A percentile compares a stretch with the other conserved stretches of the same genome.
Conservation (phyloP, 2,797 vertebrate species). For the Hydrocynus forskahlii region DNA sequence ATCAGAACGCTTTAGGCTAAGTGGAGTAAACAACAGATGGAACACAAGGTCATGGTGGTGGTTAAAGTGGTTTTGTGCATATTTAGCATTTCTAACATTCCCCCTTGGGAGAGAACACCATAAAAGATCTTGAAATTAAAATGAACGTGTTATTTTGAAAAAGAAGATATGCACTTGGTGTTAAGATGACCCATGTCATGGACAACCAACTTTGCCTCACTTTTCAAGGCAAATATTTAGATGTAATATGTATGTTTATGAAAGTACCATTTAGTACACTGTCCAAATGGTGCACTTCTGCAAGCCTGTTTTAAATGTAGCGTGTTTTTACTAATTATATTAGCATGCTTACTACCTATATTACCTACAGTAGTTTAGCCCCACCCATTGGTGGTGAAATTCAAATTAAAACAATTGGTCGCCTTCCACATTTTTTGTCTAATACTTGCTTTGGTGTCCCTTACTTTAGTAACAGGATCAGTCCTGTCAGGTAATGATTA, state of each 20-base stretch:
- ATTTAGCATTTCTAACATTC: slow-evolving; percentile 17
- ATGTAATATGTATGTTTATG: neutral
- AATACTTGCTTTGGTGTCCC: too few relatives aligned
- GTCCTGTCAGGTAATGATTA: too few relatives aligned
- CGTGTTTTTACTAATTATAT: neutral
- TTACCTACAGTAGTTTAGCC: neutral
- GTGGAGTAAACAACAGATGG: slow-evolving; percentile 2
- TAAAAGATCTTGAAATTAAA: neutral
- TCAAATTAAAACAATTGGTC: too few relatives aligned
- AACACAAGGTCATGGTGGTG: neutral
- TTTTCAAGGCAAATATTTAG: neutral
- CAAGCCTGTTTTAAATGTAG: neutral
- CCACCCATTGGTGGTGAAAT: neutral
- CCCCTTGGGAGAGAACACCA: neutral
- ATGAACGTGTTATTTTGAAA: neutral
- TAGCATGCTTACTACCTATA: too few relatives aligned
- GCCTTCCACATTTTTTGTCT: too few relatives aligned
- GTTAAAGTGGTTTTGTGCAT: slow-evolving; percentile 14
- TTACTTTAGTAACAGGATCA: too few relatives aligned
- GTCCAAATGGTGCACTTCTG: neutral
- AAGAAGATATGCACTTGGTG: neutral
- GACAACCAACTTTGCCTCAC: neutral
- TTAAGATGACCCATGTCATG: neutral
- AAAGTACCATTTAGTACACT: neutral
- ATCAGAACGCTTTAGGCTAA: neutral